Percentiles rank a stretch among this genome's conserved stretches.
Conservation (phyloP, 2,888 invertebrate genomes). For the Conus canariensis region DNA sequence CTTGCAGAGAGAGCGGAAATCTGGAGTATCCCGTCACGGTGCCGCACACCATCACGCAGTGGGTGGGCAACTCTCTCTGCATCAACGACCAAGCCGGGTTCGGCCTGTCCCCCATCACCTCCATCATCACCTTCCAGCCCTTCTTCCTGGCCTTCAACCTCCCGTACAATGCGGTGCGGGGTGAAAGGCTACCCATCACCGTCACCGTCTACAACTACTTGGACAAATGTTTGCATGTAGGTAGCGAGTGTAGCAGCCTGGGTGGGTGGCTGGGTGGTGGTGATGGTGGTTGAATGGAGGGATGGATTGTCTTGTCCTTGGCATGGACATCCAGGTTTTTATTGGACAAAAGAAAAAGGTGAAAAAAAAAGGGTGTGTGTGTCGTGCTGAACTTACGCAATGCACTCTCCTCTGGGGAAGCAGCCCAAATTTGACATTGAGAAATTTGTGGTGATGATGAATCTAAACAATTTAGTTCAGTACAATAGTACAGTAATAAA, state of each 20-base stretch:
- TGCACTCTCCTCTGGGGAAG: too few species aligned
- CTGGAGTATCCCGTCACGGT: constrained; percentile 65
- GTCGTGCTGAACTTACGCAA: too few species aligned
- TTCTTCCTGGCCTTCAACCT: constrained; percentile 87
- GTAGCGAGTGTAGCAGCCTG: constrained; percentile 54
- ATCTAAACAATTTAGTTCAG: too few species aligned
- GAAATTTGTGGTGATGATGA: too few species aligned
- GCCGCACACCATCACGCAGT: constrained; percentile 84
- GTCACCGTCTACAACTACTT: constrained; percentile 88
- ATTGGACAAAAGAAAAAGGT: too few species aligned
- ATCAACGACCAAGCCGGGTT: constrained; percentile 80
- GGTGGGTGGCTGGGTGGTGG: background rate
- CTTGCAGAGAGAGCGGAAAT: constrained; percentile 58
- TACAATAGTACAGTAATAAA: too few species aligned
- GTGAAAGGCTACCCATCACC: constrained; percentile 84
- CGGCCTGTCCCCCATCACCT: constrained; percentile 80
- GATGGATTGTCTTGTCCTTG: background rate
- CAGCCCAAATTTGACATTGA: too few species aligned
- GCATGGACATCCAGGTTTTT: background rate
- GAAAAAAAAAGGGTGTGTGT: too few species aligned
- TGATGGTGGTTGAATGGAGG: background rate
- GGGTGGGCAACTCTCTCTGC: constrained; percentile 83
- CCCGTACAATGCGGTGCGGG: constrained; percentile 85
- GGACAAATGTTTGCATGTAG: constrained; percentile 85
- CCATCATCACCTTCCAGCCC: constrained; percentile 84